Base-by-base conservation (phyloP, 2,797 vertebrate genomes). In the Synaphobranchus kaupii region DNA sequence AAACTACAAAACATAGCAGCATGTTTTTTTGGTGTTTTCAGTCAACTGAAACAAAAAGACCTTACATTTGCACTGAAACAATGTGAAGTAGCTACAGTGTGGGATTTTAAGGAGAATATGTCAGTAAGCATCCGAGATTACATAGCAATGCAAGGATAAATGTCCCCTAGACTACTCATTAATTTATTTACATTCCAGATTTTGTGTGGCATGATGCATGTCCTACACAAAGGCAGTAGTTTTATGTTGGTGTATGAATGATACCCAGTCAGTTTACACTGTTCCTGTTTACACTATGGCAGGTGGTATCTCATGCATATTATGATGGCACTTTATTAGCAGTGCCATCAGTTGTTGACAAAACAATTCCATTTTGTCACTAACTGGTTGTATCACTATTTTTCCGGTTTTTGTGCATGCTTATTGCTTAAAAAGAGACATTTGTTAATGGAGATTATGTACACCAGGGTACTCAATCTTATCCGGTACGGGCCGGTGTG, bases 291-390 rank as follows among this genome's bases (percentile, higher is more conserved):
- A n/a, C 84, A 85, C 47, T 63, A 25, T 85, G 84, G 31, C 58
- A 68, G 84, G 44, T 73, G 39, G n/a, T 52, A 28, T 71, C 48
- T 85, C n/a, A 13, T n/a, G 63, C 44, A 50, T 9, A 71, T 31
- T 44, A 0, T 84, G 83, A 28, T 80, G 54, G 54, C 58, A 52
- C 54, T 80, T 87, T 84, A 80, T 84, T 78, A 78, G 84, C 84
- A 50, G 71, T 20, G n/a, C 56, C 87, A 80, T 80, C 73, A 87
- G 73, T 56, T 87, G 83, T 87, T 48, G 86, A 56, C 83, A 84
- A 87, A 87, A 78, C 87, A 58, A 52, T 87, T 80, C 60, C 34
- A 78, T 87, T 84, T 60, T 80, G 87, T 85, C 54, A 76, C 52
- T 87, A 63, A 84, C 68, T 34, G 87, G 68, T 60, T 84, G 54